Percentiles rank a stretch among this genome's conserved stretches.
These are phyloP conservation scores for Cryptops parisi DNA, from an alignment of 2,888 invertebrate genomes.

Conservation along the genomic window DNA sequence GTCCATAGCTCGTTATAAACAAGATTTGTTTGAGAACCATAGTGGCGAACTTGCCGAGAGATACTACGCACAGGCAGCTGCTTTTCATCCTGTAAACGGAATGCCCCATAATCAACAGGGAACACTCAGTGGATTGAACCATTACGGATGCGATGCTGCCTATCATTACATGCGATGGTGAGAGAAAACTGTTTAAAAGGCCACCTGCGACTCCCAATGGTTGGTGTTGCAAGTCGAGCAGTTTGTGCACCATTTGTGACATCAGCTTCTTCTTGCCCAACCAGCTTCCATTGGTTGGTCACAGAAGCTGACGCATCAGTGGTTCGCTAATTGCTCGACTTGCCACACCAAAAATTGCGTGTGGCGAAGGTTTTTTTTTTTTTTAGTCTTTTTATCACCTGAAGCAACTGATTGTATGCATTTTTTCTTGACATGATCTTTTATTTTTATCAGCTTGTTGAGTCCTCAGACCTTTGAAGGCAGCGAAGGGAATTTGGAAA, in stretches of 20 bases:
- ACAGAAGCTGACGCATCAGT: no score
- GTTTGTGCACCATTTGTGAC: no score
- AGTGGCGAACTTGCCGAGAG: slow-evolving; percentile 56
- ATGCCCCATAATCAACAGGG: slow-evolving; percentile 93
- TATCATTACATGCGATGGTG: slow-evolving; percentile 80
- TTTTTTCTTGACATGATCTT: slow-evolving; percentile 7
- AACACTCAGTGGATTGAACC: slow-evolving; percentile 62
- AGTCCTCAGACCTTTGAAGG: slow-evolving; percentile 74
- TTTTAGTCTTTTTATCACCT: neutral
- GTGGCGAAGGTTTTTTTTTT: no score
- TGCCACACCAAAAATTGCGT: no score
- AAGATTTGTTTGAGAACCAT: slow-evolving; percentile 55
- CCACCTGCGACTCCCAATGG: no score
- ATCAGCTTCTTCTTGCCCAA: no score
- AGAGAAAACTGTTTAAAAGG: slow-evolving; percentile 23
- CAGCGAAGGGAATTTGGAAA: slow-evolving; percentile 68
- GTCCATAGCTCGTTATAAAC: slow-evolving; percentile 55
- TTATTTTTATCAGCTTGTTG: slow-evolving; percentile 34
- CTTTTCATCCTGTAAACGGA: slow-evolving; percentile 59
- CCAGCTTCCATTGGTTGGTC: no score
- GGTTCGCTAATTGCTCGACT: no score
- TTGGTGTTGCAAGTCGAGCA: no score
- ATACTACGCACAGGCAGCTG: slow-evolving; percentile 58
- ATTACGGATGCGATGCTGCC: slow-evolving; percentile 71
- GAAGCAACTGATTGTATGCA: slow-evolving; percentile 1